Conservation (phyloP, 1,140 invertebrate genomes). For the Philotrypesis tridentata region DNA sequence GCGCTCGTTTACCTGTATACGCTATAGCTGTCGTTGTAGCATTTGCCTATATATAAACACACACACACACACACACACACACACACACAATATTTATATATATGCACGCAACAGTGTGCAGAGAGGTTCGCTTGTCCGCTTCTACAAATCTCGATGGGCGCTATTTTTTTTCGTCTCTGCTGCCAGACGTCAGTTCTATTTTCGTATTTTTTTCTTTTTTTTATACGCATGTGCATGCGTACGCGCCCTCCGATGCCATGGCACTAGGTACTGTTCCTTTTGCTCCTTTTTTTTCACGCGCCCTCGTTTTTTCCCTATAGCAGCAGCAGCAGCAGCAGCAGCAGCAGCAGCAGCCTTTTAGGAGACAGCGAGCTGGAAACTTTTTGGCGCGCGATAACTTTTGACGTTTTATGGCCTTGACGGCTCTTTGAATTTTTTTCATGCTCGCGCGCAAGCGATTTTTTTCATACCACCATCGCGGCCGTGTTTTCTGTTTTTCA, state of each 20-base stretch:
- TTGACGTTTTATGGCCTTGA: conserved; percentile 49
- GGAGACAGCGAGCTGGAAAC: conserved; percentile 40
- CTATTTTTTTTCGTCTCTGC: conserved; percentile 20
- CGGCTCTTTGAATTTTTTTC: conserved; percentile 44
- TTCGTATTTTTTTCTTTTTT: background rate
- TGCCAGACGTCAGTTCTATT: conserved; percentile 51
- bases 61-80: too few relatives aligned
- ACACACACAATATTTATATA: too few relatives aligned
- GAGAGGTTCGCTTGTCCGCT: background rate
- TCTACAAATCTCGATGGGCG: conserved; percentile 34
- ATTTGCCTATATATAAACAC: too few relatives aligned
- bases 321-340: background rate
- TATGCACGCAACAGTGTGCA: background rate
- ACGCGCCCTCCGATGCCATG: too few relatives aligned
- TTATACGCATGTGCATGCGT: background rate
- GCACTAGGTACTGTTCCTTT: too few relatives aligned
- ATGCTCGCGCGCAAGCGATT: background rate
- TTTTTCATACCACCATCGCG: conserved; percentile 18
- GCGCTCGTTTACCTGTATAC: too few relatives aligned
- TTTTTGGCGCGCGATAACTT: conserved; percentile 50
- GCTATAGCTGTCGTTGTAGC: too few relatives aligned
- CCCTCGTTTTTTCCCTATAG: conserved; percentile 12
- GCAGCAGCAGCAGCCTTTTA: background rate
- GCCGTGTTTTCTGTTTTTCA: background rate
- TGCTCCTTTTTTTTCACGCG: conserved; percentile 23